These are phyloP conservation scores for Phodopus roborovskii DNA, from an alignment of 2,113 vertebrate genomes.

Conservation along the genomic window DNA sequence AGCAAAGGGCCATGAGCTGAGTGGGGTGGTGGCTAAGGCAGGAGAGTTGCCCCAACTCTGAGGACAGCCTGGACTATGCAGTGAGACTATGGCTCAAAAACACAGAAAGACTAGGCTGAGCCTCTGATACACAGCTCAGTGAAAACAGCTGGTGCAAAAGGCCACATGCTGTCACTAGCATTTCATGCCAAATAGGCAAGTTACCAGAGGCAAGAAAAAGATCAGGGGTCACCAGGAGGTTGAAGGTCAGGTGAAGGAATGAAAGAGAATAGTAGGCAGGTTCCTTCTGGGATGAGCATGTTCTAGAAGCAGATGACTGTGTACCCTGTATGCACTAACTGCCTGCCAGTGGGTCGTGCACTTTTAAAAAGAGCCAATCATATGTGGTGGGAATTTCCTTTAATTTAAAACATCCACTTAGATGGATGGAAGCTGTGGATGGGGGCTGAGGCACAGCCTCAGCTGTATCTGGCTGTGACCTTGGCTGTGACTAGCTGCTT, in stretches of 20 bases:
- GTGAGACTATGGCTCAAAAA: background rate
- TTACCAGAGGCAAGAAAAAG: background rate
- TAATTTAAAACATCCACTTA: background rate
- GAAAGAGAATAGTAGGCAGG: no score
- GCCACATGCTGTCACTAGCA: no score
- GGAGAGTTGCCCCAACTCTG: background rate
- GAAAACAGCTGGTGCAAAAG: background rate
- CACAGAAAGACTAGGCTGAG: background rate
- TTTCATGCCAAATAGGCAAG: background rate
- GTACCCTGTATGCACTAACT: background rate
- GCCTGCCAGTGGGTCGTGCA: background rate
- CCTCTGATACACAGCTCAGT: background rate
- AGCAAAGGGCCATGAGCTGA: background rate
- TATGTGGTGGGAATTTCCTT: background rate
- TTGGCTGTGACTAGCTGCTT: background rate
- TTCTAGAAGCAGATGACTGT: background rate
- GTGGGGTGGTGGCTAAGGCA: background rate
- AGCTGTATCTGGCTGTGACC: background rate
- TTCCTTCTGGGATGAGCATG: background rate
- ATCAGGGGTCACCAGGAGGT: background rate
- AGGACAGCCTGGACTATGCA: background rate
- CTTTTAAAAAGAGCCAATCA: background rate
- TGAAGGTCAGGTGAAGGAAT: background rate
- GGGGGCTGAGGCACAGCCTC: no score
- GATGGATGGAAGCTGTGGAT: background rate